These are phyloP conservation scores for Poeciliopsis turrubarensis DNA, from an alignment of 2,113 vertebrate genomes.

Conservation along the genomic window DNA sequence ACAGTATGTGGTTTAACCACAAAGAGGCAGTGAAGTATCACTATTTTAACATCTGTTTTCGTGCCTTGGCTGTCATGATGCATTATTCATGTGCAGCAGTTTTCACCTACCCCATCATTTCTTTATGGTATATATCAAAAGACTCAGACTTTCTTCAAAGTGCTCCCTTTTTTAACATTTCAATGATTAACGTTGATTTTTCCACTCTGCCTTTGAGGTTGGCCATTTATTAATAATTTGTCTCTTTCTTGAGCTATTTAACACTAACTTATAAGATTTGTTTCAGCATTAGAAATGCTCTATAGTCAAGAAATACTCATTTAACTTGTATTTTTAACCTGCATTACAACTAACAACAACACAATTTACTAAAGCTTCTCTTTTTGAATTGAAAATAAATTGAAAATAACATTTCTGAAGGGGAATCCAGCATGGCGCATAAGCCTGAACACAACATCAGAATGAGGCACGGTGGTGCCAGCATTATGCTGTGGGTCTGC, in stretches of 20 bases:
- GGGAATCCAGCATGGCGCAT: too few relatives aligned
- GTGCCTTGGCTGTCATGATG: background rate
- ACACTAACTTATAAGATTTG: background rate
- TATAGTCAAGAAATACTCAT: too few relatives aligned
- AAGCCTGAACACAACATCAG: too few relatives aligned
- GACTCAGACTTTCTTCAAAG: background rate
- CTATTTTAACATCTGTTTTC: background rate
- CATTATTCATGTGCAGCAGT: background rate
- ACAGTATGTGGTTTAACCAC: slow-evolving; percentile 27
- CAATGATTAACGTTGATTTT: background rate
- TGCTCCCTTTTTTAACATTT: too few relatives aligned
- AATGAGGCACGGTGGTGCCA: too few relatives aligned
- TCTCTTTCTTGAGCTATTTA: background rate
- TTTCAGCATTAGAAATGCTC: background rate
- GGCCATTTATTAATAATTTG: background rate
- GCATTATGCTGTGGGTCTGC: too few relatives aligned
- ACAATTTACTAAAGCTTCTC: too few relatives aligned
- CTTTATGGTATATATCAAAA: background rate
- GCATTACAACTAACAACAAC: too few relatives aligned
- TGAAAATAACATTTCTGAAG: too few relatives aligned
- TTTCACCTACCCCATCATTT: background rate
- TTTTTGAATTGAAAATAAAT: too few relatives aligned
- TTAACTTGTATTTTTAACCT: too few relatives aligned
- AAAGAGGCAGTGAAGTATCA: slow-evolving; percentile 48
- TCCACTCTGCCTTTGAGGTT: background rate